Base-by-base conservation (phyloP, 2,113 vertebrate species). In the Stomatorhinus ivindoensis region DNA sequence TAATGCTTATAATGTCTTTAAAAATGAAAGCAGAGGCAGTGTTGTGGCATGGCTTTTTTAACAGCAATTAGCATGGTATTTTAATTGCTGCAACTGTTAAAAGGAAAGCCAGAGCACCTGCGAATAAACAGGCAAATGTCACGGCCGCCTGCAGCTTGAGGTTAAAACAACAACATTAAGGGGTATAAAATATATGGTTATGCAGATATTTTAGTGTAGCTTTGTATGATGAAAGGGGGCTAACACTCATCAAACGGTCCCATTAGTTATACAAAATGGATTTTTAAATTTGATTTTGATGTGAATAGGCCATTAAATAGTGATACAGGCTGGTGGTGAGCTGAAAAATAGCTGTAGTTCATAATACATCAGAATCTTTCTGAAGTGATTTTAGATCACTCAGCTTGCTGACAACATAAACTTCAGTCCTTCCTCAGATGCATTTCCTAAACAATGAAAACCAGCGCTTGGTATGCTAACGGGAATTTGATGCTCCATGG, bases 381-480 rank as follows among this genome's bases (percentile, higher is more conserved):
- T 80, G 17, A 42, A 42, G 46, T 69, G n/a, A 46, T 51, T 88
- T 88, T 35, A 5, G 46, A 53, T 50, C 48, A 35, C 13, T 85
- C 58, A 15, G 21, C 19, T 27, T 3, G 65, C 88, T 17, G 39
- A 42, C 86, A 55, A 24, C 3, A 35, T 46, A 50, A 24, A 19
- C 31, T 61, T 73, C 31, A 35, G 3, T 73, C 11, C 21, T 85
- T 17, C 42, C 35, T 46, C 58, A 82, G 42, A 90, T 90, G 90
- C 89, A 87, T 82, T 88, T 86, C 88, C 86, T 86, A 87, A 86
- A 89, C 85, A 58, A 88, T 50, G 48, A 2, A 69, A 46, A 69
- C 21, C 88, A 89, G 51, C 10, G 15, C 73, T 47, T 42, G 48
- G 31, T 89, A 58, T 61, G 76, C 87, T 86, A 88, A 91, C 4